Evolutionary conservation across 2,113 vertebrate genomes (phyloP), one percentile per base, ranked within the genome.

Genomic region (Xerus inauris): DNA sequence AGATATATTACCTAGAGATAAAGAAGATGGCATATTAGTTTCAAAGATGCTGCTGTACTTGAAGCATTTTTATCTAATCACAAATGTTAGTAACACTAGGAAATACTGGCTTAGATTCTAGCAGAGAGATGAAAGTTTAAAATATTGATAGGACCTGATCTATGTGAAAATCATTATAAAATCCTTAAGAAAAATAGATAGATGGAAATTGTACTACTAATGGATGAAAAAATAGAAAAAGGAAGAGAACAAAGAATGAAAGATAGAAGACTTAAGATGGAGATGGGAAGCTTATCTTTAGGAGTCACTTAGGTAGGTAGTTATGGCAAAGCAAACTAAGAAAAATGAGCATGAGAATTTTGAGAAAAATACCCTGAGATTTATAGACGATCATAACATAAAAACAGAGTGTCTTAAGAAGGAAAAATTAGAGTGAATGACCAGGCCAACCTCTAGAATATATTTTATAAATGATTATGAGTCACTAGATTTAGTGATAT

Each of bases 401-500:
- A 90, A 67, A 71, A 22, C 14, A 14, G 13, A 10, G 2, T 59
- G 9, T 51, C 17, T 65, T 77, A 5, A 40, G 22, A 87, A 42
- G 8, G 3, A 28, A 80, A 90, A 47, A 47, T 4, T 22, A 13
- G 3, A 42, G 2, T 54, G 35, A 20, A 24, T 4, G 32, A 54
- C 2, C 22, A 79, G 42, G 6, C 17, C n/a, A 71, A 51, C 2
- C 7, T 6, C 2, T 84, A 19, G 0, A 17, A 42, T 45, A 0
- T 20, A 57, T 57, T 57, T 7, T n/a, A 16, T 30, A 47, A 40
- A 57, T 38, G 6, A 3, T 72, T 19, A 77, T 12, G 12, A 26
- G 1, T 59, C 8, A 2, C 12, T 8, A 49, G 4, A 65, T 42
- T 22, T 40, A 24, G 13, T 72, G 11, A 19, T 65, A 5, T 24